phyloP scores from a whole-genome alignment of 1,140 invertebrate species.

The Tetramorium alpestre region DNA sequence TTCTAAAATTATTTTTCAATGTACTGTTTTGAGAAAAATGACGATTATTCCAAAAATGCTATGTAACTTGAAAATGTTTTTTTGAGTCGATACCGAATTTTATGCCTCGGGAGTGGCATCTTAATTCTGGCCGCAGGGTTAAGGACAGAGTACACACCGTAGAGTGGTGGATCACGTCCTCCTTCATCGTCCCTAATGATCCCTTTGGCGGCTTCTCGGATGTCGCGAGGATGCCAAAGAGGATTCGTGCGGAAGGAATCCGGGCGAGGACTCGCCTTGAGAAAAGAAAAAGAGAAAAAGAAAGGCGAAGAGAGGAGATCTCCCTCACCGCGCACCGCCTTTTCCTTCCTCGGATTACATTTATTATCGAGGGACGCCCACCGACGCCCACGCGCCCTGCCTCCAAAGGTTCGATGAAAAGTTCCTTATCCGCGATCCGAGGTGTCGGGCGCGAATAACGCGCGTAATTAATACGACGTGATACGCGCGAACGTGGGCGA shows the following conservation, averaged over 20 bases:
- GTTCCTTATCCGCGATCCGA: conserved; percentile 54
- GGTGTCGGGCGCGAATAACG: conserved; percentile 42
- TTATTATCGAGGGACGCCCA: conserved; percentile 71
- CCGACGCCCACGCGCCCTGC: conserved; percentile 28
- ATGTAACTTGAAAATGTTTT: not conserved
- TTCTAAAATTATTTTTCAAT: not conserved
- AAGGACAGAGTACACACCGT: conserved; percentile 58
- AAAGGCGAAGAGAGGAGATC: not conserved
- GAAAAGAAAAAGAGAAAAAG: conserved; percentile 59
- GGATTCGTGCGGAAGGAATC: conserved; percentile 57
- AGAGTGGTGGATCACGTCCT: conserved; percentile 59
- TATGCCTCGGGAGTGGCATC: conserved; percentile 2
- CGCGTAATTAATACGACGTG: conserved; percentile 48
- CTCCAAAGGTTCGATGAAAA: conserved; percentile 41
- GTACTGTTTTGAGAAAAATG: not conserved
- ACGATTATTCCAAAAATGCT: not conserved
- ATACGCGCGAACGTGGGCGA: conserved; percentile 35
- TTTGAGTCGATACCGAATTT: conserved; percentile 28
- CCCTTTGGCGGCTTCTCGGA: conserved; percentile 73
- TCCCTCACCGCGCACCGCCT: conserved; percentile 21
- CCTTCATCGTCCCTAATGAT: conserved; percentile 65
- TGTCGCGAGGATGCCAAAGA: conserved; percentile 66
- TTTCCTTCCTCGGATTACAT: conserved; percentile 69
- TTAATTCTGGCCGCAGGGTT: conserved; percentile 41
- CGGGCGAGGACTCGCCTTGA: conserved; percentile 46